phyloP scores from a whole-genome alignment of 2,888 invertebrate species.

The Apomyelois bistriatella region DNA sequence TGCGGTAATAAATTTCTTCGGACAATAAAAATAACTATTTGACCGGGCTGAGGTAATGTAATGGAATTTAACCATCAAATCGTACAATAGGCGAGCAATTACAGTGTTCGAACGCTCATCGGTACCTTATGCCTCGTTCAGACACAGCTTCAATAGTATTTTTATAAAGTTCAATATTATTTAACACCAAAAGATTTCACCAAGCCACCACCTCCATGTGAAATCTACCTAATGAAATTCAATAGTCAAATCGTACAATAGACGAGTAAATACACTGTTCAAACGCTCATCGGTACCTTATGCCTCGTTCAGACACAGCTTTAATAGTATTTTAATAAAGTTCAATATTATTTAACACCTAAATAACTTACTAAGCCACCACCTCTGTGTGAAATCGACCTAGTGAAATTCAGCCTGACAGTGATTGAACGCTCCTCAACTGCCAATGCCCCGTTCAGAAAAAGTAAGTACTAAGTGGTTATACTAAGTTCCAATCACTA shows the following conservation, averaged over 20 bases:
- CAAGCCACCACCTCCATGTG: too few relatives aligned
- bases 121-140: slow-evolving; percentile 37
- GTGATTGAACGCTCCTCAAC: slow-evolving; percentile 40
- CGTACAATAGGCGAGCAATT: slow-evolving; percentile 54
- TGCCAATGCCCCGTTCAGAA: slow-evolving; percentile 34
- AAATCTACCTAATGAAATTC: slow-evolving; percentile 34
- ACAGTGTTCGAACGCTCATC: slow-evolving; percentile 42
- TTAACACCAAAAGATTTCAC: too few relatives aligned
- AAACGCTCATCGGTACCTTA: slow-evolving; percentile 34
- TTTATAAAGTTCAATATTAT: too few relatives aligned
- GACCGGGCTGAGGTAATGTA: slow-evolving; percentile 21
- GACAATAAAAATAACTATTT: slow-evolving; percentile 27
- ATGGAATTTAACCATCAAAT: slow-evolving; percentile 40
- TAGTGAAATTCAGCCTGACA: slow-evolving; percentile 34
- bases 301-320: slow-evolving; percentile 31
- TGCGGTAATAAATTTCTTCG: slow-evolving; percentile 19
- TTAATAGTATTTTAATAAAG: too few relatives aligned
- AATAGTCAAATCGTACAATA: slow-evolving; percentile 47
- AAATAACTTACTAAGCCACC: too few relatives aligned
- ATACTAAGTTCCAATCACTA: too few relatives aligned
- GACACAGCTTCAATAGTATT: slow-evolving; percentile 14
- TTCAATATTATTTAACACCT: too few relatives aligned
- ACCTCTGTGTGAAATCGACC: too few relatives aligned
- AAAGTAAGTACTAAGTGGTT: too few relatives aligned
- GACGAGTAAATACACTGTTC: slow-evolving; percentile 53